Conservation (phyloP, 1,140 invertebrate genomes). For the Temnothorax longispinosus region DNA sequence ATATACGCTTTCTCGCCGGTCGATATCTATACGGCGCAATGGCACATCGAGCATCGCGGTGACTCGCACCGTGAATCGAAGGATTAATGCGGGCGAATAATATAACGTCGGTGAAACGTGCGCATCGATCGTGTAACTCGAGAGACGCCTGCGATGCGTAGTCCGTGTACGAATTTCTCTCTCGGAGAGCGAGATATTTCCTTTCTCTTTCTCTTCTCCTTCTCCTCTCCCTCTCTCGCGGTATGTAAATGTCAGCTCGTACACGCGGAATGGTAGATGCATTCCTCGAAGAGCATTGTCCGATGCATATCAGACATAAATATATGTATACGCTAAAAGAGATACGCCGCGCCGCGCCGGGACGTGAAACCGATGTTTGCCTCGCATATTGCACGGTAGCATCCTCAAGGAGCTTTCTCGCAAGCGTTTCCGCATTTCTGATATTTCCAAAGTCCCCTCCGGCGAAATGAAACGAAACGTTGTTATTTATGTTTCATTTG, state of each 20-base stretch:
- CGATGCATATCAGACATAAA: constrained; percentile 58
- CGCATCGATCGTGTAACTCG: background rate
- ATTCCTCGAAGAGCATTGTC: constrained; percentile 47
- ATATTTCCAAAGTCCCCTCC: constrained; percentile 14
- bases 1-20: constrained; percentile 4
- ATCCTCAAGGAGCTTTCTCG: constrained; percentile 47
- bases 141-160: background rate
- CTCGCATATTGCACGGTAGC: constrained; percentile 36
- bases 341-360: background rate
- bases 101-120: background rate
- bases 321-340: constrained; percentile 50
- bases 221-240: background rate
- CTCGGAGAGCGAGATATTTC: background rate
- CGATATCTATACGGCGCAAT: background rate
- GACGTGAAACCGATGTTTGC: constrained; percentile 52
- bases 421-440: constrained; percentile 21
- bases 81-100: background rate
- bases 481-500: constrained; percentile 48
- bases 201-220: background rate
- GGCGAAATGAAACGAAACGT: constrained; percentile 43
- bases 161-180: constrained; percentile 11
- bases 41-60: background rate
- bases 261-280: constrained; percentile 12
- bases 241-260: constrained; percentile 27
- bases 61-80: background rate